Evolutionary conservation across 2,888 invertebrate species (phyloP).

Genomic region (Scaptomyza tumidula): DNA sequence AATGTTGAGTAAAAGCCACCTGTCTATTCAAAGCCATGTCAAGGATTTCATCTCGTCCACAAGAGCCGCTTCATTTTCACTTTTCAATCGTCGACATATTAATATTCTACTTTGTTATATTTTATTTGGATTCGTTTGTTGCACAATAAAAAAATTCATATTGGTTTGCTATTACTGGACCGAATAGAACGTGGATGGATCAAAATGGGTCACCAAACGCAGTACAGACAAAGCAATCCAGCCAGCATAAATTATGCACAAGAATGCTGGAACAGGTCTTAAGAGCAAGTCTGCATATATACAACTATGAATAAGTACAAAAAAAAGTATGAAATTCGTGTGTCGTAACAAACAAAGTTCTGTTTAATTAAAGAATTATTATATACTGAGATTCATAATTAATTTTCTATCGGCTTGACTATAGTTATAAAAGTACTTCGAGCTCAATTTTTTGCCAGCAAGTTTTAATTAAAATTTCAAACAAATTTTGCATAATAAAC

Average conservation of each 20-base stretch:
- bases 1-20: slow-evolving; percentile 19
- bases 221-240: slow-evolving; percentile 20
- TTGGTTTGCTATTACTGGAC: slow-evolving; percentile 58
- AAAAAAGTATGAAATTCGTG: not conserved
- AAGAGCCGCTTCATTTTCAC: slow-evolving; percentile 21
- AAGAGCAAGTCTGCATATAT: not conserved
- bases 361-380: not conserved
- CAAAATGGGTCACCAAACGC: slow-evolving; percentile 12
- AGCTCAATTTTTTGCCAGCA: not conserved
- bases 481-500: not conserved
- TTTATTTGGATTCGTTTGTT: slow-evolving; percentile 27
- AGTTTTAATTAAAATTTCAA: slow-evolving; percentile 12
- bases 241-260: slow-evolving; percentile 55
- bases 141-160: slow-evolving; percentile 55
- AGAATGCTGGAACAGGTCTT: slow-evolving; percentile 33
- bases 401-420: not conserved
- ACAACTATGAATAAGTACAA: not conserved
- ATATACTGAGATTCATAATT: slow-evolving; percentile 1
- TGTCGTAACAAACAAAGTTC: too few species aligned
- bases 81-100: slow-evolving; percentile 56
- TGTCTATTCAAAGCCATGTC: not conserved
- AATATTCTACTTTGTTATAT: slow-evolving; percentile 44
- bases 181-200: slow-evolving; percentile 17
- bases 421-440: not conserved
- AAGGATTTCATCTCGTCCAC: slow-evolving; percentile 7